Evolutionary conservation across 2,113 vertebrate species (phyloP).

Genomic region (Trematocara macrostoma): DNA sequence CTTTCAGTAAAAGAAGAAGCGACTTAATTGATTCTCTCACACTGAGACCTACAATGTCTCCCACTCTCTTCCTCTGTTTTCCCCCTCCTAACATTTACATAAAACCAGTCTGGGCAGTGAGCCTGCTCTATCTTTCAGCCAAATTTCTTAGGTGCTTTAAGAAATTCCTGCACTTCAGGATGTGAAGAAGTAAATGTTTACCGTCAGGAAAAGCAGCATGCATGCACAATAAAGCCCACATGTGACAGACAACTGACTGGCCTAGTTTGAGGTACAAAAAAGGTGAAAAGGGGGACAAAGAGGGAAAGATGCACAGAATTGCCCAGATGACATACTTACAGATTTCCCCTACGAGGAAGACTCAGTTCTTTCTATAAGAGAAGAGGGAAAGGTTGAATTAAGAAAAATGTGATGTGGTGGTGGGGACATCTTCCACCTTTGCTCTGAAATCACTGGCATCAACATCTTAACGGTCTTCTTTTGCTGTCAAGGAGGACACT

Average conservation of each 20-base stretch:
- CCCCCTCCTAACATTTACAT: background rate
- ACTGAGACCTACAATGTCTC: background rate
- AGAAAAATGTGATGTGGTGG: background rate
- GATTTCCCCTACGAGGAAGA: conserved; percentile 84
- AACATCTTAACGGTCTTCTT: background rate
- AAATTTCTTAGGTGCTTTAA: background rate
- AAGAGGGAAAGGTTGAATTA: conserved; percentile 7
- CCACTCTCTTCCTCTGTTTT: background rate
- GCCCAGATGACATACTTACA: conserved; percentile 76
- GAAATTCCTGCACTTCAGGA: background rate
- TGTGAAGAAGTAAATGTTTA: background rate
- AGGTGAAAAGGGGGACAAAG: background rate
- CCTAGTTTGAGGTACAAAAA: background rate
- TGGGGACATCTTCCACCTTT: background rate
- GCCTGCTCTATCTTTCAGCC: background rate
- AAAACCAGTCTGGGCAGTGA: conserved; percentile 34
- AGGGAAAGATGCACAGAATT: background rate
- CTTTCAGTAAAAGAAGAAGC: background rate
- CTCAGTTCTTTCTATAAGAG: conserved; percentile 89
- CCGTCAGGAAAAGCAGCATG: background rate
- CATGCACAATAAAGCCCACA: background rate
- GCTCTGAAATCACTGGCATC: background rate
- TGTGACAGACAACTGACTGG: background rate
- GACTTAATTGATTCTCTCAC: background rate
- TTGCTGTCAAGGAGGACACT: background rate